phyloP scores from a whole-genome alignment of 2,797 vertebrate species.

The Myotis daubentonii region DNA sequence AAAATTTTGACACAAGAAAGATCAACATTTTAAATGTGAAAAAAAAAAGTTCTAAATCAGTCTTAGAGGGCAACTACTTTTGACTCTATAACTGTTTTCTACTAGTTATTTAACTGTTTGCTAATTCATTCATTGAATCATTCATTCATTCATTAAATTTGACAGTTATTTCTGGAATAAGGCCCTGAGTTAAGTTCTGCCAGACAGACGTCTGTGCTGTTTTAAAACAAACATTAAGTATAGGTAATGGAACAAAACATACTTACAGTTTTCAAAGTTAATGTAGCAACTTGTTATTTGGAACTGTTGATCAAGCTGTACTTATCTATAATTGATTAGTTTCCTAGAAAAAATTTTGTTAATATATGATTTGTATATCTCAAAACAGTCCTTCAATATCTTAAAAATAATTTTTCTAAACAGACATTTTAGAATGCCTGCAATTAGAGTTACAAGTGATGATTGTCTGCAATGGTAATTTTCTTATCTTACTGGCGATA shows the following conservation, averaged over 20 bases:
- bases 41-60: background rate
- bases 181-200: background rate
- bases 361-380: constrained; percentile 61
- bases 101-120: background rate
- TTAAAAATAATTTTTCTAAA: constrained; percentile 55
- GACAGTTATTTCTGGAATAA: constrained; percentile 27
- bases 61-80: background rate
- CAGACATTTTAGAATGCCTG: constrained; percentile 69
- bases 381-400: constrained; percentile 53
- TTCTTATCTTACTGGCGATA: constrained; percentile 73
- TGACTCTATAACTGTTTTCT: background rate
- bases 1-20: background rate
- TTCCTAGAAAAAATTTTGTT: constrained; percentile 29
- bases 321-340: constrained; percentile 54
- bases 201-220: constrained; percentile 33
- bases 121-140: constrained; percentile 12
- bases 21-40: background rate
- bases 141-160: constrained; percentile 26
- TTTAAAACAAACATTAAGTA: constrained; percentile 59
- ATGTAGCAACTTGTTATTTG: constrained; percentile 27
- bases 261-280: constrained; percentile 1
- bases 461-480: constrained; percentile 62
- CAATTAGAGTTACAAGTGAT: constrained; percentile 49
- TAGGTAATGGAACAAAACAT: background rate
- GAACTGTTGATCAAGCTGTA: constrained; percentile 45